Conservation (phyloP, 2,113 vertebrate genomes). For the Alaudala cheleensis region DNA sequence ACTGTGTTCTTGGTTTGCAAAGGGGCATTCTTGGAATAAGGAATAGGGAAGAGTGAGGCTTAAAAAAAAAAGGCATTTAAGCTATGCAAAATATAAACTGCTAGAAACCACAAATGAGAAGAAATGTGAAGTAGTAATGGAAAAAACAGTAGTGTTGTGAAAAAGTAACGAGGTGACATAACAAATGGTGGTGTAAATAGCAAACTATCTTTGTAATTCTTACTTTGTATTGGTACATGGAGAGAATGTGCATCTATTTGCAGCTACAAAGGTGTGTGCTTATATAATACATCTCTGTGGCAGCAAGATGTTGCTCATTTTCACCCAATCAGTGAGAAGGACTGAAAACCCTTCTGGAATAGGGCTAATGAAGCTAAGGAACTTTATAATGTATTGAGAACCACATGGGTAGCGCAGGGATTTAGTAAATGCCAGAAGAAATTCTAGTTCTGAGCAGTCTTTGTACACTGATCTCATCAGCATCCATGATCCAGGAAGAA, state of each 20-base stretch:
- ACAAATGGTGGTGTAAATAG: not conserved
- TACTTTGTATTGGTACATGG: not conserved
- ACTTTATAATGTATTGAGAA: conserved; percentile 9
- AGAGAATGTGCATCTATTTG: not conserved
- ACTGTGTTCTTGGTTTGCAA: not conserved
- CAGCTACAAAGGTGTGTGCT: not conserved
- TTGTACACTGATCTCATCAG: conserved; percentile 28
- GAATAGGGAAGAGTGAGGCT: not conserved
- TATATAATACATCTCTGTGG: not conserved
- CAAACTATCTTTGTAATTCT: not conserved
- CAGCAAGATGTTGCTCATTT: not conserved
- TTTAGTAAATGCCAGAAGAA: conserved; percentile 33
- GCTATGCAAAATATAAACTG: conserved; percentile 33
- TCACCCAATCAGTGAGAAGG: not conserved
- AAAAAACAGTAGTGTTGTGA: conserved; percentile 20
- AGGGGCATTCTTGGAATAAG: not conserved
- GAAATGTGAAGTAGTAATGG: conserved; percentile 38
- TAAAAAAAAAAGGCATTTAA: not conserved
- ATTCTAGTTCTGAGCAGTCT: conserved; percentile 34
- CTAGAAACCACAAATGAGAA: conserved; percentile 1
- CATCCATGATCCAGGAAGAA: not conserved
- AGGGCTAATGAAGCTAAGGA: not conserved
- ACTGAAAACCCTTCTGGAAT: not conserved
- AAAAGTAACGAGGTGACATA: conserved; percentile 38
- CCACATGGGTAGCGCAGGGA: not conserved